Evolutionary conservation across 2,113 vertebrate genomes (phyloP).

Genomic region (Varanus komodoensis): DNA sequence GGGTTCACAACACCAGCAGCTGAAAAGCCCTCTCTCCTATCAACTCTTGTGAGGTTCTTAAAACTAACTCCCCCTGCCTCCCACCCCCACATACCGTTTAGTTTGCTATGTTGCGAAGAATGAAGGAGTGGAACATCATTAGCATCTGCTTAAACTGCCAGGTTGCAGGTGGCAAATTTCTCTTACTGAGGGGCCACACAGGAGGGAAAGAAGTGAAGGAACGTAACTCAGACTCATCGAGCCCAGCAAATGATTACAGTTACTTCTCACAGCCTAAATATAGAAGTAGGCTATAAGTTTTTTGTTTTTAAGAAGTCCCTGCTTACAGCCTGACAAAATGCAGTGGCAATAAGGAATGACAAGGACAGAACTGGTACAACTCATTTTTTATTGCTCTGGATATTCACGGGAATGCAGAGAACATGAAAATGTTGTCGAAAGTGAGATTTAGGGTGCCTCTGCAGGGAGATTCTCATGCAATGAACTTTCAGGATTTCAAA

Average conservation of each 20-base stretch:
- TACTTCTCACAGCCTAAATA: too few relatives aligned
- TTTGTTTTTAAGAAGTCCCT: background rate
- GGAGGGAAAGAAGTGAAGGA: background rate
- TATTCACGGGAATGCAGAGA: background rate
- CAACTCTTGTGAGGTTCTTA: conserved; percentile 42
- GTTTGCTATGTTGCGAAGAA: background rate
- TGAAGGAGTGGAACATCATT: background rate
- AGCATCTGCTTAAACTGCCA: background rate
- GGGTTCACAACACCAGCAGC: conserved; percentile 72
- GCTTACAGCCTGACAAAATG: background rate
- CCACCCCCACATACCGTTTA: background rate
- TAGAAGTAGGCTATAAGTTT: background rate
- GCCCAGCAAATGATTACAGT: background rate
- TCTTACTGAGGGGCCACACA: background rate
- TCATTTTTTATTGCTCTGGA: background rate
- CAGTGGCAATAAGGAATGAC: background rate
- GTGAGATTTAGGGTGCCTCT: background rate
- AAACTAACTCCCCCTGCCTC: background rate
- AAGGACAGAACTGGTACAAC: background rate
- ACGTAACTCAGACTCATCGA: background rate
- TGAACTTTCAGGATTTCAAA: too few relatives aligned
- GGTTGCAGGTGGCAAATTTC: background rate
- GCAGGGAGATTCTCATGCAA: background rate
- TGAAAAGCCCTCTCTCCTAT: conserved; percentile 49
- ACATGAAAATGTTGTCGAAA: background rate